Conservation (phyloP, 2,797 vertebrate species). For the Sparus aurata region DNA sequence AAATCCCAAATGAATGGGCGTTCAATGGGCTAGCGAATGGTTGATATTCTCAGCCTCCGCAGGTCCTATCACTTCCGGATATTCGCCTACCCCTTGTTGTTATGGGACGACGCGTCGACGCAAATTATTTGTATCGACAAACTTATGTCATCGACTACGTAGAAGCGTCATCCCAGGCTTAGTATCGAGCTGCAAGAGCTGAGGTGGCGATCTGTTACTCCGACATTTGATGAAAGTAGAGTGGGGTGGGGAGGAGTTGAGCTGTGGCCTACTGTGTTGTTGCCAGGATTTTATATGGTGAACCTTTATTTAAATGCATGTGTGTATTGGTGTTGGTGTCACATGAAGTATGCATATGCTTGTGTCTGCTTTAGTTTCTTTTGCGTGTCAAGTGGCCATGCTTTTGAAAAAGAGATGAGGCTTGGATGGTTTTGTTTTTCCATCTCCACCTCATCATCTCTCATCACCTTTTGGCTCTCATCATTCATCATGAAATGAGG, state of each 20-base stretch:
- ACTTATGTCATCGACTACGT: too few relatives aligned
- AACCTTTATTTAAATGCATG: constrained; percentile 53
- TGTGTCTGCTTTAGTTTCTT: constrained; percentile 25
- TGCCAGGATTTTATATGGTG: constrained; percentile 58
- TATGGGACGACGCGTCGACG: too few relatives aligned
- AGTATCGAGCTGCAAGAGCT: too few relatives aligned
- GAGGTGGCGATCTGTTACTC: too few relatives aligned
- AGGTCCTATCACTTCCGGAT: too few relatives aligned
- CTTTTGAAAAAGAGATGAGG: constrained; percentile 53
- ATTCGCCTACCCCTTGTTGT: too few relatives aligned
- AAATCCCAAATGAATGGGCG: too few relatives aligned
- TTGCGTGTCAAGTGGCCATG: constrained; percentile 59
- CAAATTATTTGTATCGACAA: too few relatives aligned
- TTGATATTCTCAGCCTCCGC: too few relatives aligned
- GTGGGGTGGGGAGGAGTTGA: constrained; percentile 25
- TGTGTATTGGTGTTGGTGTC: constrained; percentile 24
- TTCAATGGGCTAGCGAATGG: too few relatives aligned
- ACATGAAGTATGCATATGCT: constrained; percentile 18
- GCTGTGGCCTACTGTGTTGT: constrained; percentile 47
- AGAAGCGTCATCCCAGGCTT: too few relatives aligned
- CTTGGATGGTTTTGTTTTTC: constrained; percentile 47
- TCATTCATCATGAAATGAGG: constrained; percentile 62
- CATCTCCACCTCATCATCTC: constrained; percentile 32
- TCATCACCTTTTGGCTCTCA: constrained; percentile 65
- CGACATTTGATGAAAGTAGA: constrained; percentile 77